phyloP scores from a whole-genome alignment of 2,797 vertebrate species.

The Sparus aurata region DNA sequence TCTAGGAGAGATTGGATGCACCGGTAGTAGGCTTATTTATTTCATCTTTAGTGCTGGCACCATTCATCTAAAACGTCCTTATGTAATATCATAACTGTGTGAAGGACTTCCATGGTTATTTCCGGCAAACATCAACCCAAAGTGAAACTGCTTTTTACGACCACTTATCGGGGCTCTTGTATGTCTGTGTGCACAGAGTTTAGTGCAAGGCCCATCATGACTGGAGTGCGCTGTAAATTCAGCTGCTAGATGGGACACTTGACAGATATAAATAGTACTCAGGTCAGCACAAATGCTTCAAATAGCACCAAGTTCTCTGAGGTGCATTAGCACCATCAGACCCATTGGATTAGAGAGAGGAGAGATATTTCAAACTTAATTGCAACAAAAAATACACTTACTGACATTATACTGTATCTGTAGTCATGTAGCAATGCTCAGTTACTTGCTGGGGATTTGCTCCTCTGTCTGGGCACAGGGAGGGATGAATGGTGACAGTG shows the following conservation, averaged over 20 bases:
- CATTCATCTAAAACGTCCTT: constrained; percentile 37
- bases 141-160: constrained; percentile 56
- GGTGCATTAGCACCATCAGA: constrained; percentile 18
- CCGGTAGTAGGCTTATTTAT: background rate
- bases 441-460: constrained; percentile 17
- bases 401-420: background rate
- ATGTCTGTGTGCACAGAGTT: constrained; percentile 36
- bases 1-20: constrained; percentile 21
- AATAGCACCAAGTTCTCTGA: constrained; percentile 38
- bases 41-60: constrained; percentile 19
- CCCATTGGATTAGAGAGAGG: constrained; percentile 29
- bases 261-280: constrained; percentile 59
- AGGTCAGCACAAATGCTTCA: constrained; percentile 52
- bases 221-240: constrained; percentile 61
- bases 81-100: constrained; percentile 42
- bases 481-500: constrained; percentile 38
- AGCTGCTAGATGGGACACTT: constrained; percentile 55
- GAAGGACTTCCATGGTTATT: constrained; percentile 41
- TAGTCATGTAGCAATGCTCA: background rate
- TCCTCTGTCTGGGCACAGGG: constrained; percentile 18
- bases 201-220: constrained; percentile 39
- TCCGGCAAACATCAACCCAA: constrained; percentile 41
- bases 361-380: constrained; percentile 19
- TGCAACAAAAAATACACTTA: background rate
- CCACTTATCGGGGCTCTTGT: constrained; percentile 31